phyloP scores from a whole-genome alignment of 2,113 vertebrate genomes.

The Epinephelus moara region DNA sequence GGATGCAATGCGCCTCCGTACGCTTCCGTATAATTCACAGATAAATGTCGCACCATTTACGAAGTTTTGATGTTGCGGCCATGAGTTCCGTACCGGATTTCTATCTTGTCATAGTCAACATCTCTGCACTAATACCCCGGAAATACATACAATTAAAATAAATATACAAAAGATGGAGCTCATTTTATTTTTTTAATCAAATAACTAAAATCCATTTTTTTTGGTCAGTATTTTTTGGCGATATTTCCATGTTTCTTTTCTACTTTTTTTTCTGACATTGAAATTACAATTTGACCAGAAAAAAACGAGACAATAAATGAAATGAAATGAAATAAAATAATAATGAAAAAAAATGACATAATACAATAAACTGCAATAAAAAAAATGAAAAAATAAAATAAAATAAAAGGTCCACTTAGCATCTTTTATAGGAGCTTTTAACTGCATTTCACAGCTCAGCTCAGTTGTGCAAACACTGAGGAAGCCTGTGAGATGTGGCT shows the following conservation, averaged over 20 bases:
- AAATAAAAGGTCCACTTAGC: neutral
- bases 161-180: neutral
- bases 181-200: neutral
- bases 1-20: no score
- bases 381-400: no score
- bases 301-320: no score
- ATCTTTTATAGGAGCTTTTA: neutral
- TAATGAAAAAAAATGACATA: no score
- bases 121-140: conserved; percentile 21
- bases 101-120: neutral
- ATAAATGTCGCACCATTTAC: neutral
- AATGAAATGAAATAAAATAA: no score
- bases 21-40: neutral
- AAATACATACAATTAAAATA: conserved; percentile 9
- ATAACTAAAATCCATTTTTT: no score
- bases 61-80: neutral
- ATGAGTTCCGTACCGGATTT: neutral
- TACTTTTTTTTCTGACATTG: no score
- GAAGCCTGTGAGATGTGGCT: neutral
- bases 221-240: neutral
- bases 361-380: no score
- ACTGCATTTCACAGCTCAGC: neutral
- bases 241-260: no score
- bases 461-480: neutral
- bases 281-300: no score